Evolutionary conservation across 2,797 vertebrate genomes (phyloP).

Genomic region (Takifugu ocellatus): DNA sequence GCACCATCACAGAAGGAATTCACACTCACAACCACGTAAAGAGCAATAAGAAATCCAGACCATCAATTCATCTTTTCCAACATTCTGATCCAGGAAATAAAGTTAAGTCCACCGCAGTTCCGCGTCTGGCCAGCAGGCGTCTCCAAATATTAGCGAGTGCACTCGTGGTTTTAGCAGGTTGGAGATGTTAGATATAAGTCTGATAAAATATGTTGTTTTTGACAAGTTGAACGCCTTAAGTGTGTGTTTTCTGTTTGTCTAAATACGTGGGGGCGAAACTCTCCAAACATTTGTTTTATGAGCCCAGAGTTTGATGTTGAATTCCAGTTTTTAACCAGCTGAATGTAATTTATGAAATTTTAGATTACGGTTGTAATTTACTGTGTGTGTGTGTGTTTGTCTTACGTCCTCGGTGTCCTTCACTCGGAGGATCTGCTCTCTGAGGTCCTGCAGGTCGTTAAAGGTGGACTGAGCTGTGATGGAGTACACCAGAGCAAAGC

Average conservation of each 20-base stretch:
- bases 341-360: too few species aligned
- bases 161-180: too few species aligned
- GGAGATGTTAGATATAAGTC: too few species aligned
- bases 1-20: background rate
- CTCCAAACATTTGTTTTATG: too few species aligned
- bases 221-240: too few species aligned
- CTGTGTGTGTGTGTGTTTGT: background rate
- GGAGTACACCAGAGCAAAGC: slow-evolving; percentile 94
- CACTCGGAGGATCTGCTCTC: slow-evolving; percentile 94
- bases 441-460: slow-evolving; percentile 91
- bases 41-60: background rate
- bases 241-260: too few species aligned
- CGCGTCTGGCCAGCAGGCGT: background rate
- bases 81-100: background rate
- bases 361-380: background rate
- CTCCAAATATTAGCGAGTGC: background rate
- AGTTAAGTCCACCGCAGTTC: background rate
- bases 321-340: too few species aligned
- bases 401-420: slow-evolving; percentile 80
- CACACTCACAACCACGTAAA: background rate
- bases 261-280: too few species aligned
- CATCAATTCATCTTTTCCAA: background rate
- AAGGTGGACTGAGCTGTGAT: slow-evolving; percentile 97
- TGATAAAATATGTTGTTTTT: too few species aligned
- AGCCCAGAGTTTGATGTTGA: too few species aligned